These are phyloP conservation scores for Montipora capricornis DNA, from an alignment of 64 coral and sea anemone species.

Conservation along the genomic window DNA sequence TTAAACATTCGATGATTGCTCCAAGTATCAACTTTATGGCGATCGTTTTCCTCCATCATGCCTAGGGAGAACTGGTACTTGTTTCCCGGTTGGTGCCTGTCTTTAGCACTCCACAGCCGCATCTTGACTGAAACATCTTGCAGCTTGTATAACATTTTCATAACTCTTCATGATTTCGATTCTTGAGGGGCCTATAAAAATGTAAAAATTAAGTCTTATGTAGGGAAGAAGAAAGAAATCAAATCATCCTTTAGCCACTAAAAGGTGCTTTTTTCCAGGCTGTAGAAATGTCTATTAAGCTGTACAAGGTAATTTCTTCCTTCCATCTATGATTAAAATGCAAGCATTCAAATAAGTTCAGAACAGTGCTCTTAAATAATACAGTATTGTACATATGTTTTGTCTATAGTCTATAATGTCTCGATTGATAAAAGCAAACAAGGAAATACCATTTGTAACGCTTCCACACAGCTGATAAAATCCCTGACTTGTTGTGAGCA, in stretches of 20 bases:
- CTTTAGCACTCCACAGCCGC: background rate
- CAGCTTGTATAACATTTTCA: background rate
- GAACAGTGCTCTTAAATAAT: too few species aligned
- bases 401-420: background rate
- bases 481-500: constrained; percentile 85
- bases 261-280: too few species aligned
- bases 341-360: too few species aligned
- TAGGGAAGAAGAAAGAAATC: background rate
- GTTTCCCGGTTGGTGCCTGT: background rate
- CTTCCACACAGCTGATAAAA: constrained; percentile 76
- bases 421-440: background rate
- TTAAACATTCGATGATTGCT: background rate
- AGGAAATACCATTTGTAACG: constrained; percentile 73
- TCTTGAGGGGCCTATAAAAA: background rate
- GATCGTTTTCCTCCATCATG: background rate
- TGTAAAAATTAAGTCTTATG: background rate
- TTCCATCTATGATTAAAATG: too few species aligned
- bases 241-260: background rate
- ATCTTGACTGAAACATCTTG: background rate
- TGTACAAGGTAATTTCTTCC: too few species aligned
- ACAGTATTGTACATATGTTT: too few species aligned
- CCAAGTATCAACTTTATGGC: background rate
- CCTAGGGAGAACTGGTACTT: background rate
- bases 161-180: background rate
- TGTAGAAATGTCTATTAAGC: too few species aligned